Percentiles rank a stretch among this genome's conserved stretches.
Conservation (phyloP, 2,113 vertebrate species). For the Ctenomys sociabilis region DNA sequence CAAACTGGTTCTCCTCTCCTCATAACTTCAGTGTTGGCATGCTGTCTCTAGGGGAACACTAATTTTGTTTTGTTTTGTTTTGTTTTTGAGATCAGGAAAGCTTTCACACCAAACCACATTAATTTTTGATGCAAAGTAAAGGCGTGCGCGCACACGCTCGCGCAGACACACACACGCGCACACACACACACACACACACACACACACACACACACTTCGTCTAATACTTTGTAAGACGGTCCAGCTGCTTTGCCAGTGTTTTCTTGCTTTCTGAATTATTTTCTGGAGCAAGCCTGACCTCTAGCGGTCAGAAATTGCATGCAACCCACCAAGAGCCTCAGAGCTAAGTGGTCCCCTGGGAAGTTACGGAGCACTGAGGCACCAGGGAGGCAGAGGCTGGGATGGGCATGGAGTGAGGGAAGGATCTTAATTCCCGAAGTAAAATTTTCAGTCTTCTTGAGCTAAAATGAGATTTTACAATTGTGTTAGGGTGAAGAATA, state of each 20-base stretch:
- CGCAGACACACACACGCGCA: neutral
- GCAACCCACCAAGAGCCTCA: neutral
- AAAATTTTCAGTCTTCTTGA: neutral
- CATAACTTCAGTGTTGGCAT: neutral
- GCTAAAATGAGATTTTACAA: neutral
- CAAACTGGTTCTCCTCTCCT: neutral
- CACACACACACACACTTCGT: neutral
- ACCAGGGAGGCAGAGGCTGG: neutral
- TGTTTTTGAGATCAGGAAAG: neutral
- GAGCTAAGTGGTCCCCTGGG: accelerated
- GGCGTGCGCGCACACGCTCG: neutral
- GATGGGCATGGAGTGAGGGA: neutral
- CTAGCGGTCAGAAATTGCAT: conserved; percentile 34
- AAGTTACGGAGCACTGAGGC: accelerated
- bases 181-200: too few species aligned
- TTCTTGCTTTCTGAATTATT: neutral
- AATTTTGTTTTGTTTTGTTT: neutral
- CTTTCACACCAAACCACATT: neutral
- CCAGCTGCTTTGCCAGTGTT: neutral
- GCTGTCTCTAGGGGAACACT: neutral
- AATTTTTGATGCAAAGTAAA: neutral
- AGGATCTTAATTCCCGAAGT: neutral
- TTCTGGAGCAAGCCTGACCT: conserved; percentile 61
- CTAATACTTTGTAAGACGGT: neutral
- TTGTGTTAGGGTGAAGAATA: neutral